Conservation (phyloP, 2,888 invertebrate genomes). For the Nebria salina region DNA sequence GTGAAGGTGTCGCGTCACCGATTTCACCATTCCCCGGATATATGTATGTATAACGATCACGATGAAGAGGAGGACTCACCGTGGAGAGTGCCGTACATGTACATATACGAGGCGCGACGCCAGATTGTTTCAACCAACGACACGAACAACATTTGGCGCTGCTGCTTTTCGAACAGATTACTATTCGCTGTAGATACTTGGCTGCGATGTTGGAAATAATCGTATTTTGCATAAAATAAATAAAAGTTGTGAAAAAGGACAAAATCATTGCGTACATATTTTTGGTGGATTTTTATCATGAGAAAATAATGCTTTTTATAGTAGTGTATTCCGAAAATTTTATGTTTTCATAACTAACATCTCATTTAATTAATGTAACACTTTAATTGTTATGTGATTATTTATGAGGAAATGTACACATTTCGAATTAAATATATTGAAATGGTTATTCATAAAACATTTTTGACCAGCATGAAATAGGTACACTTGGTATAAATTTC, state of each 20-base stretch:
- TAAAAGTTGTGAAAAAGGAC: background rate
- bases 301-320: too few relatives aligned
- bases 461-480: too few relatives aligned
- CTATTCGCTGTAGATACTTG: background rate
- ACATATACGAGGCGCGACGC: background rate
- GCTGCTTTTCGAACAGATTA: constrained; percentile 18
- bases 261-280: too few relatives aligned
- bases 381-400: too few relatives aligned
- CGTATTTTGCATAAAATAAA: background rate
- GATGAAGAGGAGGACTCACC: background rate
- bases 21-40: constrained; percentile 33
- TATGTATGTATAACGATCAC: constrained; percentile 44
- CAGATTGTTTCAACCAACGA: constrained; percentile 31
- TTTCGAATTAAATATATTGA: too few relatives aligned
- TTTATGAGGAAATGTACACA: too few relatives aligned
- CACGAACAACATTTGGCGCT: constrained; percentile 40
- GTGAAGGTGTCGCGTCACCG: constrained; percentile 42
- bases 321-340: too few relatives aligned
- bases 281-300: too few relatives aligned
- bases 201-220: constrained; percentile 4
- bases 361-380: too few relatives aligned
- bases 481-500: too few relatives aligned
- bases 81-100: background rate
- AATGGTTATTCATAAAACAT: too few relatives aligned
- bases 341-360: too few relatives aligned